A percentile compares a stretch with the other conserved stretches of the same genome.
phyloP scores from a whole-genome alignment of 2,888 invertebrate species.

The Spodoptera littoralis region DNA sequence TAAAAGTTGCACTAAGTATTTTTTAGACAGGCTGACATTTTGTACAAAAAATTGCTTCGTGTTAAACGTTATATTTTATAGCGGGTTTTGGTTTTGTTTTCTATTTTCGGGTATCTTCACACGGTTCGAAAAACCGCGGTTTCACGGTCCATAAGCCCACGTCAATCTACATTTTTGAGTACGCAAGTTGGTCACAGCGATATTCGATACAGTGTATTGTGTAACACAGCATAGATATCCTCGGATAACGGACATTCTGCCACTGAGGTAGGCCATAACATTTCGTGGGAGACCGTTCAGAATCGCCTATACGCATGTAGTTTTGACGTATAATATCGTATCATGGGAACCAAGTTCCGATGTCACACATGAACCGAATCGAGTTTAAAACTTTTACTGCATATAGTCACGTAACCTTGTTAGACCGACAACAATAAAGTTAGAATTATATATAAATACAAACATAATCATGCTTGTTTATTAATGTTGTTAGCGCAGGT shows the following conservation, averaged over 20 bases:
- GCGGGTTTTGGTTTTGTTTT: conserved; percentile 24
- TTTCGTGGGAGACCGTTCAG: conserved; percentile 76
- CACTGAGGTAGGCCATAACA: conserved; percentile 79
- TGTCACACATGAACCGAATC: conserved; percentile 74
- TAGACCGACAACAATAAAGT: conserved; percentile 53
- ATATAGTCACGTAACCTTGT: conserved; percentile 68
- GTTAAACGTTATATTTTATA: conserved; percentile 23
- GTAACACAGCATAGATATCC: conserved; percentile 71
- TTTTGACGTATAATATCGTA: conserved; percentile 74
- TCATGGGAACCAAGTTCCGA: conserved; percentile 77
- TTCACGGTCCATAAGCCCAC: conserved; percentile 77
- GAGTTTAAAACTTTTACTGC: conserved; percentile 65
- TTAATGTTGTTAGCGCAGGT: conserved; percentile 42
- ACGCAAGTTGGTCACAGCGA: conserved; percentile 62
- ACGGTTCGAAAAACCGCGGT: conserved; percentile 67
- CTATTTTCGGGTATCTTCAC: conserved; percentile 54
- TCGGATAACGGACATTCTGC: conserved; percentile 72
- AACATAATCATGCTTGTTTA: conserved; percentile 52
- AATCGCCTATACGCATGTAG: conserved; percentile 64
- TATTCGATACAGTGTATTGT: conserved; percentile 76
- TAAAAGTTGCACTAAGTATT: conserved; percentile 41
- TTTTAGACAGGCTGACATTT: conserved; percentile 36
- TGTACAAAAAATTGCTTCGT: conserved; percentile 18
- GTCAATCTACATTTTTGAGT: conserved; percentile 74
- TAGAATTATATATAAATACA: conserved; percentile 57